These are phyloP conservation scores for Zaprionus davidi DNA, from an alignment of 1,140 invertebrate genomes.

Conservation along the genomic window DNA sequence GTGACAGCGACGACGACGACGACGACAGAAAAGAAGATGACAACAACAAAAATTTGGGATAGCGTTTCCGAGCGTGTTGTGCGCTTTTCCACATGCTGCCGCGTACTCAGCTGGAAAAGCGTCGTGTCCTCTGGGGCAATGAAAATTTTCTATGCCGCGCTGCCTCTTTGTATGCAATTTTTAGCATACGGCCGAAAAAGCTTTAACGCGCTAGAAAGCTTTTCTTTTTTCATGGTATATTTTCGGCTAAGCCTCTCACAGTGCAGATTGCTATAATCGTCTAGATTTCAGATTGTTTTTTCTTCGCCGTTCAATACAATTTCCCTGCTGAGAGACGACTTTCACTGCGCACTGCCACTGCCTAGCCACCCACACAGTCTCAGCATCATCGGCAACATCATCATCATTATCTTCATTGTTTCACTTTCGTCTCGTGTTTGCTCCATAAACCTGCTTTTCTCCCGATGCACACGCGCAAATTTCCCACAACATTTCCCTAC, in stretches of 20 bases:
- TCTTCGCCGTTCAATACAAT: not conserved
- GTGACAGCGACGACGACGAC: slow-evolving; percentile 13
- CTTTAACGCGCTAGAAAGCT: slow-evolving; percentile 31
- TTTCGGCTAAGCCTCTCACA: slow-evolving; percentile 17
- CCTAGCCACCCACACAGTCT: not conserved
- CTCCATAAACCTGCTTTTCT: slow-evolving; percentile 69
- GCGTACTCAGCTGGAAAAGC: slow-evolving; percentile 78
- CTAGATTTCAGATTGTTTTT: not conserved
- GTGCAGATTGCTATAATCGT: not conserved
- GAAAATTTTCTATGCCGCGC: slow-evolving; percentile 25
- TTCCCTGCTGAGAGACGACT: slow-evolving; percentile 17
- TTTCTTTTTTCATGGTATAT: slow-evolving; percentile 22
- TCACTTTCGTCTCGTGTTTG: slow-evolving; percentile 55
- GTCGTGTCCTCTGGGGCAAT: slow-evolving; percentile 41
- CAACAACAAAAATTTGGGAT: slow-evolving; percentile 57
- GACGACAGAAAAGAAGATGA: slow-evolving; percentile 16
- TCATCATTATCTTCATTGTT: slow-evolving; percentile 23
- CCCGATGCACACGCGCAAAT: slow-evolving; percentile 42
- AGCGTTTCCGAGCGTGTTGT: slow-evolving; percentile 60
- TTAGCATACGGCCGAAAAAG: slow-evolving; percentile 34
- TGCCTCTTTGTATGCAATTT: slow-evolving; percentile 38
- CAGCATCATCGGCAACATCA: not conserved
- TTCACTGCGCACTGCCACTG: slow-evolving; percentile 27
- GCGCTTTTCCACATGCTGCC: slow-evolving; percentile 77
- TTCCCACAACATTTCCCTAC: slow-evolving; percentile 64